phyloP scores from a whole-genome alignment of 2,797 vertebrate genomes.

The Tadarida brasiliensis region DNA sequence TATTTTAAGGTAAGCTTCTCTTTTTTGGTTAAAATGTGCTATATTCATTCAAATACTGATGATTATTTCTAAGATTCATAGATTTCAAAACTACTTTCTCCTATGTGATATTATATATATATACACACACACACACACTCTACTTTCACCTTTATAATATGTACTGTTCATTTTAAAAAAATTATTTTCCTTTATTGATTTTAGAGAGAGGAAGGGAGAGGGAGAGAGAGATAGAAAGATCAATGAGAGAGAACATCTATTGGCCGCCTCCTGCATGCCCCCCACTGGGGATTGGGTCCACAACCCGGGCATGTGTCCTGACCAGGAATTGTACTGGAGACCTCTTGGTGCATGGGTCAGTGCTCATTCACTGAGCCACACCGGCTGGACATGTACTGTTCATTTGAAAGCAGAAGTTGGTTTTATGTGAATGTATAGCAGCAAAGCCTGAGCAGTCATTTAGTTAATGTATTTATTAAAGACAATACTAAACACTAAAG shows the following conservation, averaged over 20 bases:
- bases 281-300: too few relatives aligned
- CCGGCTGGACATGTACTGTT: background rate
- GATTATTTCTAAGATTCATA: background rate
- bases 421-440: background rate
- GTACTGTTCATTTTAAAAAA: background rate
- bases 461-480: slow-evolving; percentile 34
- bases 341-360: too few relatives aligned
- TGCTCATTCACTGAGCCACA: too few relatives aligned
- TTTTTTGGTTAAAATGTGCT: background rate
- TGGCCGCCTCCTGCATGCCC: too few relatives aligned
- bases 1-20: background rate
- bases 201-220: too few relatives aligned
- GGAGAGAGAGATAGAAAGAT: too few relatives aligned
- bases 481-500: background rate
- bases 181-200: too few relatives aligned
- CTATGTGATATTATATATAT: background rate
- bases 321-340: too few relatives aligned
- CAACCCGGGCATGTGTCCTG: too few relatives aligned
- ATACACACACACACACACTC: too few relatives aligned
- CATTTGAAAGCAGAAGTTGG: slow-evolving; percentile 21
- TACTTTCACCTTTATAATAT: background rate
- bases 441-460: background rate
- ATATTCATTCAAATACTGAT: slow-evolving; percentile 32
- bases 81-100: slow-evolving; percentile 25
- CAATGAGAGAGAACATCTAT: too few relatives aligned